Evolutionary conservation across 2,888 invertebrate species (phyloP), one percentile per base, ranked within the genome.

Genomic region (Antitype chi): DNA sequence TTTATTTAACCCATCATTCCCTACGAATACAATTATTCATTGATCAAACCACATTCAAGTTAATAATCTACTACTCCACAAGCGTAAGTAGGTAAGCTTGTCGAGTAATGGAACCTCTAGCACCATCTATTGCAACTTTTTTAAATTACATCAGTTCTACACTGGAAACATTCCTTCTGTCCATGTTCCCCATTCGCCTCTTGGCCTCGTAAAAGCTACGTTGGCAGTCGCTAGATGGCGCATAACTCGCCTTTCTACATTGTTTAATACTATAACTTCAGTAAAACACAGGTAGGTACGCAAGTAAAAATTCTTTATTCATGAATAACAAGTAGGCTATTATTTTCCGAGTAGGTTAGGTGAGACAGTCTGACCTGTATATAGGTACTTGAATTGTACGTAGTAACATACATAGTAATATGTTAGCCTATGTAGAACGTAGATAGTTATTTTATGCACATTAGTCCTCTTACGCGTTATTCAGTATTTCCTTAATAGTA

Each of bases 121-220:
- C 83, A 83, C 86, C 86, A 82, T 77, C 83, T 83, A 38, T 57
- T 23, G 47, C 1, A n/a, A 4, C 0, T 25, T 23, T 28, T 38
- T 2, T 15, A 6, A 57, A 76, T n/a, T 38, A 60, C 25, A 20
- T 57, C 23, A 25, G 17, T 53, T 47, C 13, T 0, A 32, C 38
- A 55, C 25, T n/a, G 11, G 13, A 13, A 32, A 23, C 13, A 78
- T 17, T 53, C 0, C 15, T 28, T 68, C 28, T 9, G 6, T 32
- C 23, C 13, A 20, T 3, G 9, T 20, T 47, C 23, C 11, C 5
- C 25, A 52, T 63, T 47, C n/a, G 6, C 3, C 49, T 53, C 43
- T 28, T 7, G 23, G 3, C 13, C 15, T 28, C 5, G 38, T 55
- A 32, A 52, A 38, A 4, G 57, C 49, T n/a, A 43, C 23, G 5